Conservation (phyloP, 2,888 invertebrate genomes). For the Tanytarsus gracilentus region DNA sequence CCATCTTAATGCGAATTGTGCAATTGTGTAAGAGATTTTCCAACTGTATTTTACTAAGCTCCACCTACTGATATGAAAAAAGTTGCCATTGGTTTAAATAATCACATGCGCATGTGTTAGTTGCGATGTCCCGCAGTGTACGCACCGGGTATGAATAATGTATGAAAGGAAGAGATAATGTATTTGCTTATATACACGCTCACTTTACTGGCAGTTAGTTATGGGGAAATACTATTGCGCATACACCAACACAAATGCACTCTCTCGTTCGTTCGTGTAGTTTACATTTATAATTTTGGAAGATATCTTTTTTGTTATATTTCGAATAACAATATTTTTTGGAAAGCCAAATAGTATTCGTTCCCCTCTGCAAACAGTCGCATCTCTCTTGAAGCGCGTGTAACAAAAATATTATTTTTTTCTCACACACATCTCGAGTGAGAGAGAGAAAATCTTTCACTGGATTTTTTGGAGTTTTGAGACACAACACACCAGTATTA, state of each 20-base stretch:
- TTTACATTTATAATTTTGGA: constrained; percentile 30
- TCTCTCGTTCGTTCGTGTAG: no score
- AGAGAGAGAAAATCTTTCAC: no score
- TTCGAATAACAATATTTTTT: constrained; percentile 31
- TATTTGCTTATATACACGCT: constrained; percentile 15
- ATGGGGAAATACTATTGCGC: neutral
- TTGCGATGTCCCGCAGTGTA: neutral
- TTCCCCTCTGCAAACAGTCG: constrained; percentile 47
- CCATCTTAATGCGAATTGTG: no score
- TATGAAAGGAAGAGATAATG: constrained; percentile 26
- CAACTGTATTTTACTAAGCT: no score
- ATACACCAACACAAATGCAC: constrained; percentile 7
- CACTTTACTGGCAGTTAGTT: neutral
- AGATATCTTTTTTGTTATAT: constrained; percentile 24
- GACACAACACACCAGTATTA: no score
- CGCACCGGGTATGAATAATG: constrained; percentile 6
- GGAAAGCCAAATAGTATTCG: constrained; percentile 44
- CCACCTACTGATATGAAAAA: no score
- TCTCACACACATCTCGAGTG: neutral
- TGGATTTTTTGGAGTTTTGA: no score
- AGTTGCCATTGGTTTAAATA: no score
- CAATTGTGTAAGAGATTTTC: no score
- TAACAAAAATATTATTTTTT: constrained; percentile 19
- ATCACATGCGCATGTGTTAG: no score
- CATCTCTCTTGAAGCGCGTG: constrained; percentile 34